Conservation (phyloP, 2,797 vertebrate species). For the Gymnopithys bicolor region DNA sequence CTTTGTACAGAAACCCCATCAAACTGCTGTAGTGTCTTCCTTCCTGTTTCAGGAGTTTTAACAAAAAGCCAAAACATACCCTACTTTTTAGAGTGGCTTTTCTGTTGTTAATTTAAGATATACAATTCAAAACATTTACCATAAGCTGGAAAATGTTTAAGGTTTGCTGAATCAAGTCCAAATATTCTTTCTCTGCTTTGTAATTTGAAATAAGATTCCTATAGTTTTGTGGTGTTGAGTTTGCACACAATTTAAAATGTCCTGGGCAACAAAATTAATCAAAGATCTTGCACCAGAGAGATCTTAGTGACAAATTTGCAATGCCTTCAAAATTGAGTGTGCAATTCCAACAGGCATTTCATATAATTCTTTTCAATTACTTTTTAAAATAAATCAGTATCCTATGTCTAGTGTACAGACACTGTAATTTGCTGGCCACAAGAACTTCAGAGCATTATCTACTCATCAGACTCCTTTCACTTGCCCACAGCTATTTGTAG, state of each 20-base stretch:
- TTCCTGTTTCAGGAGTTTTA: not conserved
- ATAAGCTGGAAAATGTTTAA: constrained; percentile 41
- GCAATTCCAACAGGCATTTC: not conserved
- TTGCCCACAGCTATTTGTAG: not conserved
- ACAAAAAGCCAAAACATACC: not conserved
- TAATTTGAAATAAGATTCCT: constrained; percentile 16
- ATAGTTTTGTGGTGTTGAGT: not conserved
- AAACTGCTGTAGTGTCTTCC: not conserved
- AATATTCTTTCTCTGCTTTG: not conserved
- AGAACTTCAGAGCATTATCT: not conserved
- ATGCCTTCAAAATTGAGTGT: not conserved
- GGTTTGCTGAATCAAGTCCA: constrained; percentile 4
- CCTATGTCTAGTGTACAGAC: not conserved
- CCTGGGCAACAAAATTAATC: not conserved
- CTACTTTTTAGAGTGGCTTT: constrained; percentile 4
- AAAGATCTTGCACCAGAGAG: not conserved
- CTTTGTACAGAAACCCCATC: not conserved
- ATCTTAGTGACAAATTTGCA: not conserved
- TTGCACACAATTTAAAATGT: not conserved
- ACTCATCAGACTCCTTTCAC: not conserved
- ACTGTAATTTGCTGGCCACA: not conserved
- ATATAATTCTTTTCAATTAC: not conserved
- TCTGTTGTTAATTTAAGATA: constrained; percentile 29
- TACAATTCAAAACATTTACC: not conserved
- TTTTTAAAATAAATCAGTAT: not conserved